phyloP scores from a whole-genome alignment of 2,888 invertebrate species.

The Luffia ferchaultella region DNA sequence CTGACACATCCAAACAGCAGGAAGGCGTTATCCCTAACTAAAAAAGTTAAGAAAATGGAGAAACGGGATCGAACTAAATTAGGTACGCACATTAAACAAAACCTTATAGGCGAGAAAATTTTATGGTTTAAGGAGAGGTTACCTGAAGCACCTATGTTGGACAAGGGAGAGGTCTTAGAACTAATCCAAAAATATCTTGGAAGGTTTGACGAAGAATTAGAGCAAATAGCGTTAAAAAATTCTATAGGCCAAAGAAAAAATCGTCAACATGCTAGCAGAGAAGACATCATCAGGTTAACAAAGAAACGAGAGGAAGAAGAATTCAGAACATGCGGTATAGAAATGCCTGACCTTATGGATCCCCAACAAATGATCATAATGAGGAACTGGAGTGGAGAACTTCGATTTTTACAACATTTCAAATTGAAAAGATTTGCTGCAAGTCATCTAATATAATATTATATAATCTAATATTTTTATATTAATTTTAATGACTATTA shows the following conservation, averaged over 20 bases:
- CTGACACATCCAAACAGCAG: slow-evolving; percentile 87
- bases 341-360: slow-evolving; percentile 77
- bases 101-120: slow-evolving; percentile 78
- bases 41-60: slow-evolving; percentile 72
- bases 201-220: slow-evolving; percentile 77
- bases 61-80: slow-evolving; percentile 70
- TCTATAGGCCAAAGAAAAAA: slow-evolving; percentile 78
- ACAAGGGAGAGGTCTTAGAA: slow-evolving; percentile 66
- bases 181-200: slow-evolving; percentile 64
- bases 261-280: slow-evolving; percentile 81
- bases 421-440: slow-evolving; percentile 68
- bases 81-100: slow-evolving; percentile 74
- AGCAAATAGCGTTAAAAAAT: slow-evolving; percentile 80
- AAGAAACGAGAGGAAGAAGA: slow-evolving; percentile 77
- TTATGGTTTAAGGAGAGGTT: slow-evolving; percentile 79
- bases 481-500: too few species aligned
- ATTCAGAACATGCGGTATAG: slow-evolving; percentile 80
- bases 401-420: slow-evolving; percentile 71
- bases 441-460: slow-evolving; percentile 32
- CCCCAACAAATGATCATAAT: slow-evolving; percentile 66
- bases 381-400: slow-evolving; percentile 73
- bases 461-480: too few species aligned
- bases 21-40: slow-evolving; percentile 77
- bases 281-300: slow-evolving; percentile 80
- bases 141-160: slow-evolving; percentile 61